Evolutionary conservation across 2,113 vertebrate species (phyloP), one percentile per base, ranked within the genome.

Genomic region (Lanius ludovicianus): DNA sequence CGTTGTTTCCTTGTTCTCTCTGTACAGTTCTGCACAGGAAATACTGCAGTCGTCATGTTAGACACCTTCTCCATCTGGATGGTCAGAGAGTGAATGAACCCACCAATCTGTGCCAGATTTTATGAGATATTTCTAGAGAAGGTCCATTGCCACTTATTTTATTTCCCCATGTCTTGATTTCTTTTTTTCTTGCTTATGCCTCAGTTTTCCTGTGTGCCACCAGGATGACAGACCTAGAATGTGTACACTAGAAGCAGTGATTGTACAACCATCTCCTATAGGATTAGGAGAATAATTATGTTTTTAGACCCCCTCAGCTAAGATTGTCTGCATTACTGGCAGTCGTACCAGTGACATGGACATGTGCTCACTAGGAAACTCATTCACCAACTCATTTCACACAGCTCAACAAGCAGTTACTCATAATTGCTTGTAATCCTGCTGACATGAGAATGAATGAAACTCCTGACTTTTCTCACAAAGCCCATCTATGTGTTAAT

Each of bases 401-500:
- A 89, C 73, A 92, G 69, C 23, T 90, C 83, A 94, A 88, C 75
- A 70, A 90, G 75, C 64, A 95, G 93, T 77, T 94, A 59, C 68
- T 88, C 83, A 65, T 90, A 96, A 95, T 91, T 95, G 73, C 93
- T 95, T 92, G 53, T 96, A 92, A 94, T 96, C 76, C 80, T 82
- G 69, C 60, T 84, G 93, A 96, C 88, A 90, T 41, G 83, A 95
- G 76, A 46, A 33, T 94, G 95, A 94, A 92, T 95, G 68, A 84
- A 94, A 81, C 73, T 92, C 49, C 56, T 89, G 93, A 94, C 79
- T 95, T 88, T 75, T 64, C 56, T 96, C 42, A 89, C 80, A 94
- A 94, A 95, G 73, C 83, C 62, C 69, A 87, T 89, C 83, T 73
- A 39, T 27, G 19, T 59, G 60, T 44, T 90, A 89, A 53, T 6